Evolutionary conservation across 2,113 vertebrate genomes (phyloP), one percentile per base, ranked within the genome.

Genomic region (Psettodes erumei): DNA sequence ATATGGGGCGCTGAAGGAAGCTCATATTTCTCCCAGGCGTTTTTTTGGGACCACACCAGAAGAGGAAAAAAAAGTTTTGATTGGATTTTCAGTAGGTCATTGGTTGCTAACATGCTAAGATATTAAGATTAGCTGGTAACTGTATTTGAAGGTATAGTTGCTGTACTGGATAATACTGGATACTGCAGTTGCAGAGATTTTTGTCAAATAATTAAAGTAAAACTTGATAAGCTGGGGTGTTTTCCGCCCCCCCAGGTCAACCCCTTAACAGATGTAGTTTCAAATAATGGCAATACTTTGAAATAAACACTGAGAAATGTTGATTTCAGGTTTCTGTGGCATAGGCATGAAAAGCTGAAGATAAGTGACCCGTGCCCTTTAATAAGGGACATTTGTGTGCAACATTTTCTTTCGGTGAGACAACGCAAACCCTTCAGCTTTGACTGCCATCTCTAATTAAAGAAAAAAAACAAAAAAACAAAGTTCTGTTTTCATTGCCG

Each of bases 361-460:
- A n/a, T 35, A 33, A 33, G 58, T 45, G 33, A 27, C 28, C 61
- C 10, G 50, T 32, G 33, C 11, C 28, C 15, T 60, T 19, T 33
- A 47, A 42, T 37, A 27, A 23, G 7, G 30, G 38, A 67, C 30
- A 58, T 65, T 70, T 71, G 42, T 51, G 55, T 37, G 27, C 15
- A 71, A 58, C 27, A 45, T 59, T 83, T 76, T 74, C 66, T 65
- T 70, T 65, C 37, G 73, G 35, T 11, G 5, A 48, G 35, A 79
- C 40, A 40, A 71, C 18, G 33, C 40, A 62, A 81, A 61, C 40
- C 70, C 35, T 37, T n/a, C 37, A 38, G 55, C 55, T 53, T 67
- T 47, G 25, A 42, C 50, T 82, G 33, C 55, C 68, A 75, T 71
- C 33, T 73, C 48, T 6, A 66, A 75, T 80, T 75, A 48, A 47